Percentiles rank a stretch among this genome's conserved stretches.
These are phyloP conservation scores for Calameuta idolon DNA, from an alignment of 2,888 invertebrate species.

Conservation along the genomic window DNA sequence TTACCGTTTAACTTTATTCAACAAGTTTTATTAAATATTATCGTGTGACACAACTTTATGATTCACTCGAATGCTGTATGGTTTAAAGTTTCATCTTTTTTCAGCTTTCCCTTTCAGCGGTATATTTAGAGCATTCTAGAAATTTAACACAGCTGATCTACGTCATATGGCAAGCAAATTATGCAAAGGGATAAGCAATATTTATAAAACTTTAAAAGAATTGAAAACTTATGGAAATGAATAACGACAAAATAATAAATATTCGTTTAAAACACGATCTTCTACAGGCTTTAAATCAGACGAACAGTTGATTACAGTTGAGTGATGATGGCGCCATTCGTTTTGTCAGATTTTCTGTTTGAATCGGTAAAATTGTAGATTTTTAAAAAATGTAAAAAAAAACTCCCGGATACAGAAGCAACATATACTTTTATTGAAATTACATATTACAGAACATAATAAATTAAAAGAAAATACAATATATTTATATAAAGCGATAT, in stretches of 20 bases:
- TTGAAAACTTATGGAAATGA: background rate
- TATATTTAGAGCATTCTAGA: background rate
- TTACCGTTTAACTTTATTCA: background rate
- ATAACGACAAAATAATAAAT: background rate
- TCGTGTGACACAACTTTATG: background rate
- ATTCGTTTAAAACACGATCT: background rate
- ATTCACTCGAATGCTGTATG: background rate
- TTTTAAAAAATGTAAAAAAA: background rate
- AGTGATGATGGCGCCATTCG: background rate
- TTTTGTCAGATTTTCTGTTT: background rate
- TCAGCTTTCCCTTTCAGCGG: background rate
- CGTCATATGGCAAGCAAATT: background rate
- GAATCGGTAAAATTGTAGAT: background rate
- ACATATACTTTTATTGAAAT: background rate
- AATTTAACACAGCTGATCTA: background rate
- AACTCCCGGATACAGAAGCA: too few species aligned
- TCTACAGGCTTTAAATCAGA: background rate
- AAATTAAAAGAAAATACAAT: background rate
- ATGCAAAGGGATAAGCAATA: background rate
- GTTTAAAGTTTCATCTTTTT: background rate
- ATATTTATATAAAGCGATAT: too few species aligned
- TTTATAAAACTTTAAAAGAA: background rate
- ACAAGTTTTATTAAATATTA: background rate
- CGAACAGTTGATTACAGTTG: background rate
- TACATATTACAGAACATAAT: background rate